Base-by-base conservation (phyloP, 2,797 vertebrate species). In the Pipistrellus pipistrellus region DNA sequence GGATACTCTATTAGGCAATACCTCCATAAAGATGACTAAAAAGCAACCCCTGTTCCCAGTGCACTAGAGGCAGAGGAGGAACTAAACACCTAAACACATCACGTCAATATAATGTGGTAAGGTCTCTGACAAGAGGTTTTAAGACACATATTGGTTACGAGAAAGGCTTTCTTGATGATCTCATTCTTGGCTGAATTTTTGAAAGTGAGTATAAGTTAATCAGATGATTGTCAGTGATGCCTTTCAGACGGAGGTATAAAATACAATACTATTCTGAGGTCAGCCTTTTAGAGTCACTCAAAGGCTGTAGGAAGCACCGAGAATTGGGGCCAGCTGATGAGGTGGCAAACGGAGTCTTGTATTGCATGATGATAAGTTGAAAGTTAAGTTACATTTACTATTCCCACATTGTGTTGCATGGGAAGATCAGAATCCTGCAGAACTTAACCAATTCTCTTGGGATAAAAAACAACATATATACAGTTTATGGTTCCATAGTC, bases 11-110 rank as follows among this genome's bases (percentile, higher is more conserved):
- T 35, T 80, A 59, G 18, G n/a, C 32, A 57, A 51, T 51, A 69
- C 68, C 12, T 81, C 73, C 12, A 6, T 78, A n/a, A 84, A 30
- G 75, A 66, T 84, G 90, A 95, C 92, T 89, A 4, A 94, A 96
- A 21, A 10, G 69, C 44, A 44, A 3, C 44, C 62, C 6, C 15
- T 76, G 1, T 73, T 17, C 20, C 69, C 25, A 38, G 32, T 38
- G 1, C 13, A 0, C 8, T 85, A 35, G 41, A 91, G 25, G 20
- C 27, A 55, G 14, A 53, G 9, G 17, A 85, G 27, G 18, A 93
- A 88, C 83, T 14, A 64, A 87, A 30, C 10, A 21, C 14, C 17
- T 48, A 44, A 93, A 76, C 30, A 76, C 9, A 72, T 2, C 44
- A 41, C 11, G 23, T 59, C 38, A 76, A 51, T 66, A 73, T 62